A percentile compares a stretch with the other conserved stretches of the same genome.
These are phyloP conservation scores for Andrena cerasifolii DNA, from an alignment of 1,140 invertebrate genomes.

Conservation along the genomic window DNA sequence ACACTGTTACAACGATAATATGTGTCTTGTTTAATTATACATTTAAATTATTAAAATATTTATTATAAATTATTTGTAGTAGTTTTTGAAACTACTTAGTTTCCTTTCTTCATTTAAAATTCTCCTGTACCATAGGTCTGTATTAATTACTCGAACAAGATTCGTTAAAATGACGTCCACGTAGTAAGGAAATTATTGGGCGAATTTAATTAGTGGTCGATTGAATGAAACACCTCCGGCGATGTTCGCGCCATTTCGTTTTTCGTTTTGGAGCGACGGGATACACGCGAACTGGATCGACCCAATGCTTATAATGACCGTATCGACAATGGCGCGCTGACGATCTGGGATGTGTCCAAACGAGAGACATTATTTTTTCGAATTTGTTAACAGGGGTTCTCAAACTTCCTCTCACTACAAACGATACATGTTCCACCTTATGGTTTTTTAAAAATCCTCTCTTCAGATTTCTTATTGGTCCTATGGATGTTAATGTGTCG, in stretches of 20 bases:
- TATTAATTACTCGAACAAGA: neutral
- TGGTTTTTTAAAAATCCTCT: neutral
- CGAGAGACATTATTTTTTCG: too few species aligned
- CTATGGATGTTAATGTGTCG: neutral
- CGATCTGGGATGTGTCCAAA: too few species aligned
- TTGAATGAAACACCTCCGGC: neutral
- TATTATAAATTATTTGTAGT: neutral
- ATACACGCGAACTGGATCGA: neutral
- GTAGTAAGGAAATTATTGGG: neutral
- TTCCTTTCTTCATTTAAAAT: too few species aligned
- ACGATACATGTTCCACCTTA: too few species aligned
- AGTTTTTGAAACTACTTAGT: too few species aligned
- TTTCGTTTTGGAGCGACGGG: neutral
- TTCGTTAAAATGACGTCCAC: too few species aligned
- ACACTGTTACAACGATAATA: too few species aligned
- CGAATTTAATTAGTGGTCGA: conserved; percentile 11
- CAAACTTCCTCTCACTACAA: too few species aligned
- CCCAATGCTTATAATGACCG: neutral
- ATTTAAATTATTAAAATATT: too few species aligned
- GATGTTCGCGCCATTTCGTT: neutral
- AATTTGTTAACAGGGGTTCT: too few species aligned
- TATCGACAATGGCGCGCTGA: neutral
- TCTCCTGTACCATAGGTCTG: too few species aligned
- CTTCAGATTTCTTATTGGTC: neutral
- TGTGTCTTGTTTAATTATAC: too few species aligned